Evolutionary conservation across 2,113 vertebrate species (phyloP).

Genomic region (Propithecus coquereli): DNA sequence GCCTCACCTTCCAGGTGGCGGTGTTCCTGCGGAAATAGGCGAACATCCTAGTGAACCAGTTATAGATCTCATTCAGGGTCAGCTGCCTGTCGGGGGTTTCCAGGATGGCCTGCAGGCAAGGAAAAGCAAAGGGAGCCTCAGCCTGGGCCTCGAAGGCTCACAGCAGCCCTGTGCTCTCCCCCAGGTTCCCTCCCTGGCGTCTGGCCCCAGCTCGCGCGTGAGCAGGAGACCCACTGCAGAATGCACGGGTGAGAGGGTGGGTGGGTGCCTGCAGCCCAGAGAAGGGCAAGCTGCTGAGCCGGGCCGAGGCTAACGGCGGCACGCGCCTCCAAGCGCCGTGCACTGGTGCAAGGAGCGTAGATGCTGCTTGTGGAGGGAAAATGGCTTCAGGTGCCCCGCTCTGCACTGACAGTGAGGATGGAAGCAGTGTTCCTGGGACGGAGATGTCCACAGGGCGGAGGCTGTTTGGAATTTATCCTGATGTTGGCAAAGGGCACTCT

Average conservation of each 20-base stretch:
- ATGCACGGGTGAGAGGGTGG: background rate
- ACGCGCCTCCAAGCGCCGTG: background rate
- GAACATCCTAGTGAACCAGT: slow-evolving; percentile 99
- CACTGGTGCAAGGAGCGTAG: no score
- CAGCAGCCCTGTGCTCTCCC: background rate
- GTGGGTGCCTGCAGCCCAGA: no score
- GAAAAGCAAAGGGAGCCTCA: background rate
- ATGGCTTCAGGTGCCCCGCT: background rate
- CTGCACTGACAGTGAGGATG: background rate
- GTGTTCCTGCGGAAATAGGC: slow-evolving; percentile 99
- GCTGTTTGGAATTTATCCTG: background rate
- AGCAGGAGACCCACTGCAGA: no score
- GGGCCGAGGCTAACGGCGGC: background rate
- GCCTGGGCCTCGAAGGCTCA: background rate
- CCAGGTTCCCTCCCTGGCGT: background rate
- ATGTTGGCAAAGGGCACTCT: background rate
- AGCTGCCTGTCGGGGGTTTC: slow-evolving; percentile 98
- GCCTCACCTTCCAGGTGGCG: slow-evolving; percentile 98
- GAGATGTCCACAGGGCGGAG: background rate
- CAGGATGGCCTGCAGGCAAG: slow-evolving; percentile 92
- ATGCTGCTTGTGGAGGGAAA: background rate
- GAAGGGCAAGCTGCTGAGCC: background rate
- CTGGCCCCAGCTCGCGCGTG: fast-evolving
- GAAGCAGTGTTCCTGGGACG: background rate
- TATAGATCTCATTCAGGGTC: slow-evolving; percentile 99